These are phyloP conservation scores for Ditula angustiorana DNA, from an alignment of 2,888 invertebrate species.

Conservation along the genomic window DNA sequence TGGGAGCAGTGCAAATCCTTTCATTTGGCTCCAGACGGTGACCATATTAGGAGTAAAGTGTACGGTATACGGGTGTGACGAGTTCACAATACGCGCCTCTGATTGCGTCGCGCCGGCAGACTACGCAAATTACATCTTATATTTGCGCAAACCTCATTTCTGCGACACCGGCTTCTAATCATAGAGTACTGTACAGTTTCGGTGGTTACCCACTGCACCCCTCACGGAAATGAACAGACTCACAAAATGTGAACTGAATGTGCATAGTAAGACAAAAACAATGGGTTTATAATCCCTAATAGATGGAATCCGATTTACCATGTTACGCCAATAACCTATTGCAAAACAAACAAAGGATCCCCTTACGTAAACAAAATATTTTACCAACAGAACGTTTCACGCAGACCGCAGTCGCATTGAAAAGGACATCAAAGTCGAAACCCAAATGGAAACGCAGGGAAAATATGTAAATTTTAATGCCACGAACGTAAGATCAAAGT, in stretches of 20 bases:
- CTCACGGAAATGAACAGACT: slow-evolving; percentile 35
- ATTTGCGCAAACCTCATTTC: slow-evolving; percentile 65
- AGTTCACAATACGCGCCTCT: slow-evolving; percentile 62
- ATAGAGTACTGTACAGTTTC: slow-evolving; percentile 43
- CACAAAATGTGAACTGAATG: background rate
- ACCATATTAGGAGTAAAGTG: slow-evolving; percentile 26
- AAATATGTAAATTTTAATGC: slow-evolving; percentile 83
- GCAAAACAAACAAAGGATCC: slow-evolving; percentile 48
- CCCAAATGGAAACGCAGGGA: slow-evolving; percentile 68
- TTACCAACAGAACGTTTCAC: slow-evolving; percentile 52
- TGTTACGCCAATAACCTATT: slow-evolving; percentile 37
- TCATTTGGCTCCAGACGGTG: slow-evolving; percentile 31
- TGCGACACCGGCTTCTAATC: slow-evolving; percentile 61
- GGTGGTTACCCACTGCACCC: slow-evolving; percentile 8
- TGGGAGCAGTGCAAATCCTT: background rate
- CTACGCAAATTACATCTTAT: slow-evolving; percentile 65
- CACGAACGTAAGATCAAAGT: slow-evolving; percentile 76
- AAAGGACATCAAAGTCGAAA: slow-evolving; percentile 78
- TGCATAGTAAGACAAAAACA: slow-evolving; percentile 37
- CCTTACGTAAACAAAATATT: slow-evolving; percentile 44
- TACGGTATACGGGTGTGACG: slow-evolving; percentile 31
- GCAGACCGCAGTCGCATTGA: slow-evolving; percentile 60
- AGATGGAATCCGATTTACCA: slow-evolving; percentile 30
- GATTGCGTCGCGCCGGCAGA: slow-evolving; percentile 77
- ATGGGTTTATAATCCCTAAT: background rate